Conservation (phyloP, 2,113 vertebrate species). For the Aphyosemion australe region DNA sequence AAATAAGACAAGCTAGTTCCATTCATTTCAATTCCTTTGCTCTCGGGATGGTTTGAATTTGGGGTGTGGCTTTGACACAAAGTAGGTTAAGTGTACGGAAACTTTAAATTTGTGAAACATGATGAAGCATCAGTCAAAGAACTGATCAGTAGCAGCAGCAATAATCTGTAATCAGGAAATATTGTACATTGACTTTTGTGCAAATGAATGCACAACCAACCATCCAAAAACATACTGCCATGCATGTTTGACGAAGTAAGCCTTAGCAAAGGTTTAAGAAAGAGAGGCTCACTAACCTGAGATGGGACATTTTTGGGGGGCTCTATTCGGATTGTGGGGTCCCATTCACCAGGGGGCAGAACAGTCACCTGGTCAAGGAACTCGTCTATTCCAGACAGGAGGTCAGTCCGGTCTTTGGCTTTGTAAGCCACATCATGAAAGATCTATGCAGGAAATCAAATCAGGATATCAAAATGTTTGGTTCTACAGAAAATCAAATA, state of each 20-base stretch:
- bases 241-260: background rate
- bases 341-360: slow-evolving; percentile 95
- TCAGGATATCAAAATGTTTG: background rate
- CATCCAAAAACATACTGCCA: background rate
- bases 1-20: background rate
- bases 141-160: too few relatives aligned
- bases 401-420: slow-evolving; percentile 93
- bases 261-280: background rate
- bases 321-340: slow-evolving; percentile 95
- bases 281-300: slow-evolving; percentile 79
- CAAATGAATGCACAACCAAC: background rate
- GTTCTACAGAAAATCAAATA: too few relatives aligned
- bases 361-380: slow-evolving; percentile 98
- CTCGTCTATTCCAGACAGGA: slow-evolving; percentile 94
- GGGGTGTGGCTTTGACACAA: background rate
- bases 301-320: slow-evolving; percentile 96
- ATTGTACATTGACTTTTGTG: background rate
- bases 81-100: background rate
- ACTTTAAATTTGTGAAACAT: background rate
- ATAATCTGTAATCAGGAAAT: too few relatives aligned
- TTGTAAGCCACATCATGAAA: slow-evolving; percentile 98
- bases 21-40: background rate
- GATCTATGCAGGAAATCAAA: slow-evolving; percentile 75
- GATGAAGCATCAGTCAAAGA: background rate
- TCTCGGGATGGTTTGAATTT: slow-evolving; percentile 13